These are phyloP conservation scores for Bubo blakistoni DNA, from an alignment of 2,113 vertebrate species.

Conservation along the genomic window DNA sequence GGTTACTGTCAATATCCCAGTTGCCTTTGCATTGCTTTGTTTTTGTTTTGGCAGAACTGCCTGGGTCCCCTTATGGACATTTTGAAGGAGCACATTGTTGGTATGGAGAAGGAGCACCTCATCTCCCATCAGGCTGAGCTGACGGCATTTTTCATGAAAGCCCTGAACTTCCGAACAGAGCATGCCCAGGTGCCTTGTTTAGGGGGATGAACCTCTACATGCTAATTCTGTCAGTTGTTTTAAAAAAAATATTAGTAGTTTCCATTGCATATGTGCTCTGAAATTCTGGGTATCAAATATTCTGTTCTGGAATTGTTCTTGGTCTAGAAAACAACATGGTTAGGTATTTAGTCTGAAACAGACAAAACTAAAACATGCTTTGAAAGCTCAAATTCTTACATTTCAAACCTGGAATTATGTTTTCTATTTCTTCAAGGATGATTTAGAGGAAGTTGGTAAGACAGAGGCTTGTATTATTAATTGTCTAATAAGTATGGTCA, in stretches of 20 bases:
- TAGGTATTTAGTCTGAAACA: neutral
- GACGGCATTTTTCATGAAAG: slow-evolving; percentile 86
- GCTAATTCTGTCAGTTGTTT: neutral
- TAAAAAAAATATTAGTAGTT: neutral
- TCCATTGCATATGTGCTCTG: neutral
- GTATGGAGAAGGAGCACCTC: slow-evolving; percentile 87
- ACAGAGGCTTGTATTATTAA: slow-evolving; percentile 83
- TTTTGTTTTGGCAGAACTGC: slow-evolving; percentile 70
- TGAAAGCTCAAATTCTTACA: neutral
- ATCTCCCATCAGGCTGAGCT: slow-evolving; percentile 87
- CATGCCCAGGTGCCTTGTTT: slow-evolving; percentile 77
- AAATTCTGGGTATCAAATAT: neutral
- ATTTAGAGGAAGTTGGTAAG: slow-evolving; percentile 79
- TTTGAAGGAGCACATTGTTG: slow-evolving; percentile 84
- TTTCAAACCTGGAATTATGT: neutral
- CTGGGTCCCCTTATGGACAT: slow-evolving; percentile 85
- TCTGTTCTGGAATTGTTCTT: neutral
- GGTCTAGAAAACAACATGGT: neutral
- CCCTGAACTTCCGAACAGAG: slow-evolving; percentile 85
- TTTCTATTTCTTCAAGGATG: slow-evolving; percentile 71
- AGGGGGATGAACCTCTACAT: neutral
- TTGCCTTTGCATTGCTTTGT: neutral
- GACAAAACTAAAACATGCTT: neutral
- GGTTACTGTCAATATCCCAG: neutral
- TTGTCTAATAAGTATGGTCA: slow-evolving; percentile 88